Evolutionary conservation across 2,797 vertebrate species (phyloP), one percentile per base, ranked within the genome.

Genomic region (Xenentodon cancila): DNA sequence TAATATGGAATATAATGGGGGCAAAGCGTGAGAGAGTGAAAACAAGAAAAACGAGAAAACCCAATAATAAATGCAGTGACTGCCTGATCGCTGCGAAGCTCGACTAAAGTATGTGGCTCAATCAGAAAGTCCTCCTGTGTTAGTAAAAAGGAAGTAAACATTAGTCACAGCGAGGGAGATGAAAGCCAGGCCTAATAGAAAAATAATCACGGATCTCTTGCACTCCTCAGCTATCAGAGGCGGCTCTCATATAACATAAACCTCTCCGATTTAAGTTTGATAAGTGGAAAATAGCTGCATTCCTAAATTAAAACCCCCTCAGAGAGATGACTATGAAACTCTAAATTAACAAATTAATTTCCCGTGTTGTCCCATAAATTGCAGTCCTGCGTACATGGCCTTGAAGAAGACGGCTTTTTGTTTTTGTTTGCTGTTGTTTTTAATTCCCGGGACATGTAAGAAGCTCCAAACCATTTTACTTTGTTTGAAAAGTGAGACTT

Each of bases 161-260:
- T 89, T 74, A 80, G 82, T 84, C 71, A 78, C 61, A 63, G 75
- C 37, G 79, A 80, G 50, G 49, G 59, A 88, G 81, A 85, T 76
- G 64, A 87, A 88, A 81, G 81, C 64, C 54, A 27, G 66, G 37
- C 53, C 7, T 71, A 81, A 80, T 68, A 82, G 71, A 85, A 84
- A 84, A 85, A 80, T 84, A 76, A 86, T 73, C 59, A 59, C 0
- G 18, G 63, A 77, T 77, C 65, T 78, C 62, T 61, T 56, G 54
- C 67, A 73, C 59, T 69, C 75, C 65, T 73, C 61, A 16, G 68
- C 79, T 66, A 78, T 78, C 70, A 59, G 58, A 70, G 52, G 70
- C 73, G 62, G 78, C 70, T 81, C 70, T 71, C 59, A 73, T 84
- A 77, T 49, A 68, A 70, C 25, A 34, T 59, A 60, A 80, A 82